Conservation (phyloP, 2,888 invertebrate species). For the Caenorhabditis imperialis region DNA sequence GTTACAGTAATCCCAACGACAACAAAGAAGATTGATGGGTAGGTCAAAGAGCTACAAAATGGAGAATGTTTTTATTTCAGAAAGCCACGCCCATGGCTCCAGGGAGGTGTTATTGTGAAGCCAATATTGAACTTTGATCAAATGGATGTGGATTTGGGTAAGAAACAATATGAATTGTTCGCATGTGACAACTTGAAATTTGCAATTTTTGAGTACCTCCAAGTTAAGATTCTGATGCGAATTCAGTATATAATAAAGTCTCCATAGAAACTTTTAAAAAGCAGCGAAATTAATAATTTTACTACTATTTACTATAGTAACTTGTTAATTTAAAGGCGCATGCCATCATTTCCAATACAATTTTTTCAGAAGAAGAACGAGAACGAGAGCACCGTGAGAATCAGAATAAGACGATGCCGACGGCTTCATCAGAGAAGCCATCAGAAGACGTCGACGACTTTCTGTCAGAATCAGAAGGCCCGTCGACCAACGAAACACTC, state of each 20-base stretch:
- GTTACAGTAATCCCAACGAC: slow-evolving; percentile 1
- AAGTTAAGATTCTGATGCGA: too few relatives aligned
- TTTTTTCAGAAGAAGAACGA: slow-evolving; percentile 43
- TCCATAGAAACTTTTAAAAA: too few relatives aligned
- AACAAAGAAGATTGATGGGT: slow-evolving; percentile 4
- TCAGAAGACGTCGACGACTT: slow-evolving; percentile 17
- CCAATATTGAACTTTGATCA: slow-evolving; percentile 56
- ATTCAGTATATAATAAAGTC: too few relatives aligned
- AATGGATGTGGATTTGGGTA: slow-evolving; percentile 50
- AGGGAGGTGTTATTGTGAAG: slow-evolving; percentile 55
- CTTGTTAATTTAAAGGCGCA: background rate
- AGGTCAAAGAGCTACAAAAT: too few relatives aligned
- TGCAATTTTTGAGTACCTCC: too few relatives aligned
- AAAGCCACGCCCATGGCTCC: slow-evolving; percentile 39
- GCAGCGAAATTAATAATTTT: too few relatives aligned
- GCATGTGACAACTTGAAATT: too few relatives aligned
- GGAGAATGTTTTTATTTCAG: background rate
- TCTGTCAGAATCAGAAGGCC: slow-evolving; percentile 5
- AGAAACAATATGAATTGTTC: too few relatives aligned
- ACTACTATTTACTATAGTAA: too few relatives aligned
- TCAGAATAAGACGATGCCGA: background rate
- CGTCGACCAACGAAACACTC: slow-evolving; percentile 26
- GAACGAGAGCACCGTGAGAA: slow-evolving; percentile 27
- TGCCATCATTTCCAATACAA: background rate
- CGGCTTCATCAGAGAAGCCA: slow-evolving; percentile 6